phyloP scores from a whole-genome alignment of 2,797 vertebrate species.

The Sternotherus odoratus region DNA sequence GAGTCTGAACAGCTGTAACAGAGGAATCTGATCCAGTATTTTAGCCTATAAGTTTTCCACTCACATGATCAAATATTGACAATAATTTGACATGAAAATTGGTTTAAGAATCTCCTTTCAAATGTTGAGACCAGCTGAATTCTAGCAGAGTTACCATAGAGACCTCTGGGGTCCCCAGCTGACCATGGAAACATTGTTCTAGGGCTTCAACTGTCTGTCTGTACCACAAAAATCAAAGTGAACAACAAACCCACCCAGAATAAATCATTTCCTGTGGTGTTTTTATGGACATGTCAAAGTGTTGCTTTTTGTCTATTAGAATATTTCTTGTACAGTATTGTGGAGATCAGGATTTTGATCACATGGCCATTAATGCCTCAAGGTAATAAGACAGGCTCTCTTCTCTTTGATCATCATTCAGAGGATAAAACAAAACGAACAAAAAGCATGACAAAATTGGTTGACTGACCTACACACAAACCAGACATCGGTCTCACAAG shows the following conservation, averaged over 20 bases:
- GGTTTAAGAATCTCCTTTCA: neutral
- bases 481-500: neutral
- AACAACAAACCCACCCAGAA: neutral
- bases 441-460: neutral
- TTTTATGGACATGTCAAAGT: neutral
- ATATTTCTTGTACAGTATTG: neutral
- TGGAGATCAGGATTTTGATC: neutral
- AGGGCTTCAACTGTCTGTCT: neutral
- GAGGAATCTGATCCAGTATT: neutral
- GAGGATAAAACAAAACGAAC: neutral
- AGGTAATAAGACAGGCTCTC: neutral
- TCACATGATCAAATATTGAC: neutral
- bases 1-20: neutral
- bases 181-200: neutral
- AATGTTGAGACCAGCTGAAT: neutral
- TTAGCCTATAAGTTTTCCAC: neutral
- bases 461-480: neutral
- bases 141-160: neutral
- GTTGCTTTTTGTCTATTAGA: neutral
- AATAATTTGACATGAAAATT: neutral
- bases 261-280: neutral
- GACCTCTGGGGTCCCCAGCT: neutral
- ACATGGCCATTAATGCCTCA: neutral
- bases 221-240: neutral
- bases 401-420: neutral